These are phyloP conservation scores for Drosophila fungiperda DNA, from an alignment of 2,888 invertebrate species.

Conservation along the genomic window DNA sequence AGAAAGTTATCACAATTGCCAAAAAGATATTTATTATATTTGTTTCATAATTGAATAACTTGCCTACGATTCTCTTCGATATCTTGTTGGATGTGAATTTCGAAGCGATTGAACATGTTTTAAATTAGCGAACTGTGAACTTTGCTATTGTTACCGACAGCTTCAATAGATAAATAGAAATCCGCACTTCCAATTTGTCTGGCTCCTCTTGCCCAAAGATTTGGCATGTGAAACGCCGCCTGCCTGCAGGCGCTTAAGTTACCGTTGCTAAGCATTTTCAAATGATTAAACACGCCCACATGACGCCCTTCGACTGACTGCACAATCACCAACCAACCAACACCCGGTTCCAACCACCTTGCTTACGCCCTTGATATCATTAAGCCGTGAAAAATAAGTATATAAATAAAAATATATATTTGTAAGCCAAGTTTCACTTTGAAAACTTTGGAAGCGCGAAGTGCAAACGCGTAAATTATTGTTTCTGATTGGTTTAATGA, in stretches of 20 bases:
- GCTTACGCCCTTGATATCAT: conserved; percentile 4
- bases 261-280: conserved; percentile 63
- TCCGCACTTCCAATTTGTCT: conserved; percentile 40
- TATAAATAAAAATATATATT: background rate
- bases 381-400: conserved; percentile 11
- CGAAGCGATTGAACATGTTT: conserved; percentile 40
- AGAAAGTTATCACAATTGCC: background rate
- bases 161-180: conserved; percentile 19
- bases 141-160: conserved; percentile 23
- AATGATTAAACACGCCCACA: conserved; percentile 65
- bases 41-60: conserved; percentile 7
- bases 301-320: conserved; percentile 43
- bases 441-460: conserved; percentile 48
- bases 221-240: conserved; percentile 23
- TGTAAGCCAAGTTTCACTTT: conserved; percentile 36
- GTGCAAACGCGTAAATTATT: conserved; percentile 63
- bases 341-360: background rate
- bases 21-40: background rate
- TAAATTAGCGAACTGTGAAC: conserved; percentile 50
- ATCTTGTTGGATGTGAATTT: conserved; percentile 41
- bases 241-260: conserved; percentile 14
- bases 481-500: conserved; percentile 73
- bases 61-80: conserved; percentile 14
- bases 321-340: background rate
- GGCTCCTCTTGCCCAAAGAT: conserved; percentile 31